Evolutionary conservation across 2,888 invertebrate genomes (phyloP).

Genomic region (Trissolcus japonicus): DNA sequence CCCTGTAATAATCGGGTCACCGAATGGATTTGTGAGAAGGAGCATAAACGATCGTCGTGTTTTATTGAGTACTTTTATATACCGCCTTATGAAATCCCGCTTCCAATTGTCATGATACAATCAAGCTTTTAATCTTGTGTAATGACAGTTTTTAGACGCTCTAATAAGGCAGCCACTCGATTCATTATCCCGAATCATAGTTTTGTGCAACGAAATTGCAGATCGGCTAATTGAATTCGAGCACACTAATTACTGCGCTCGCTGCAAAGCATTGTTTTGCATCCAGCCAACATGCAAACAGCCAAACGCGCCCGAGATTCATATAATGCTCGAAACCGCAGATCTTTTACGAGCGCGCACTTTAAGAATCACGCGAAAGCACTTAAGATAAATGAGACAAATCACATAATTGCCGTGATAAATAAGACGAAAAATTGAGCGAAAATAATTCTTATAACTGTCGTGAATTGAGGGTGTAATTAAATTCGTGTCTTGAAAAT

Average conservation of each 20-base stretch:
- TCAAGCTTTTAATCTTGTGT: constrained; percentile 31
- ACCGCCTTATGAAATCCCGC: constrained; percentile 29
- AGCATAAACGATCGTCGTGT: constrained; percentile 22
- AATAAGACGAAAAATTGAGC: not conserved
- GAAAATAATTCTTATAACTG: too few species aligned
- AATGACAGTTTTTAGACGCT: constrained; percentile 44
- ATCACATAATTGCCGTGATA: constrained; percentile 20
- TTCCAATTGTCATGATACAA: constrained; percentile 33
- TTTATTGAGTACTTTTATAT: constrained; percentile 42
- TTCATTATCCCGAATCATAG: constrained; percentile 29
- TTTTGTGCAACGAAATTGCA: constrained; percentile 35
- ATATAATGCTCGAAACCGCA: constrained; percentile 25
- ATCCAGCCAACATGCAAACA: not conserved
- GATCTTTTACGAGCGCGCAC: constrained; percentile 2
- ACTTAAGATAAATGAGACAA: constrained; percentile 35
- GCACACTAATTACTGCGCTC: constrained; percentile 22
- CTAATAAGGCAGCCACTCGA: constrained; percentile 22
- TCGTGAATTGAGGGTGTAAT: too few species aligned
- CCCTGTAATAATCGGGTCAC: constrained; percentile 51
- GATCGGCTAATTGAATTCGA: constrained; percentile 31
- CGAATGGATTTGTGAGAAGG: constrained; percentile 20
- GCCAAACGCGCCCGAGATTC: constrained; percentile 1
- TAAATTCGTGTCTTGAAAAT: too few species aligned
- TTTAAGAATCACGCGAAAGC: constrained; percentile 26
- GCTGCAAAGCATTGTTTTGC: not conserved